Evolutionary conservation across 2,113 vertebrate species (phyloP).

Genomic region (Mustela lutreola): DNA sequence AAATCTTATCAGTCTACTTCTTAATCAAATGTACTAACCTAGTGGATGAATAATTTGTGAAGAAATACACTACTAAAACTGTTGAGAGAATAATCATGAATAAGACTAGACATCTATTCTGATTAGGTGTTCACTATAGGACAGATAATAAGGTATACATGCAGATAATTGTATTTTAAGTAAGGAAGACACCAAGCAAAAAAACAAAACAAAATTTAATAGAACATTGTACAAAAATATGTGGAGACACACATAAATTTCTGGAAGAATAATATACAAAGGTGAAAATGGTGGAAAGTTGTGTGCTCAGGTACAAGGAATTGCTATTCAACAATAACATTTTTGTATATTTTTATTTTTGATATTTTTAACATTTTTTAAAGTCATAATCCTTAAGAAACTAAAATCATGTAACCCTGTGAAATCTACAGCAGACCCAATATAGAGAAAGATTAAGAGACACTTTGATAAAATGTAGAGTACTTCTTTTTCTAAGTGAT

Average conservation of each 20-base stretch:
- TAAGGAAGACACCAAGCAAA: background rate
- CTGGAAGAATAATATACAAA: background rate
- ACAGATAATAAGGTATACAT: background rate
- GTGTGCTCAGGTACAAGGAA: background rate
- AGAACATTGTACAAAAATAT: background rate
- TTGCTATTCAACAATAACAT: background rate
- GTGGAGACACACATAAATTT: background rate
- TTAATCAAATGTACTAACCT: slow-evolving; percentile 4
- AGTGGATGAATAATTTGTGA: background rate
- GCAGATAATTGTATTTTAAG: background rate
- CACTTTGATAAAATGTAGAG: background rate
- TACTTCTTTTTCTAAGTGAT: background rate
- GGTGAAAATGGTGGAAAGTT: background rate
- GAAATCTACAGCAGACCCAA: background rate
- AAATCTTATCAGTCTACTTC: background rate
- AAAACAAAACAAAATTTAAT: background rate
- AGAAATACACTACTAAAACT: background rate
- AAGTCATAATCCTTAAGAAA: background rate
- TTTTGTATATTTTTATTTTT: background rate
- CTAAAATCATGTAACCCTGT: background rate
- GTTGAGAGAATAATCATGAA: background rate
- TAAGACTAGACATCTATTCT: background rate
- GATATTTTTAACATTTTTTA: slow-evolving; percentile 14
- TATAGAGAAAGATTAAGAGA: background rate
- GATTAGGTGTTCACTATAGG: background rate